Evolutionary conservation across 2,113 vertebrate species (phyloP).

Genomic region (Salvator merianae): DNA sequence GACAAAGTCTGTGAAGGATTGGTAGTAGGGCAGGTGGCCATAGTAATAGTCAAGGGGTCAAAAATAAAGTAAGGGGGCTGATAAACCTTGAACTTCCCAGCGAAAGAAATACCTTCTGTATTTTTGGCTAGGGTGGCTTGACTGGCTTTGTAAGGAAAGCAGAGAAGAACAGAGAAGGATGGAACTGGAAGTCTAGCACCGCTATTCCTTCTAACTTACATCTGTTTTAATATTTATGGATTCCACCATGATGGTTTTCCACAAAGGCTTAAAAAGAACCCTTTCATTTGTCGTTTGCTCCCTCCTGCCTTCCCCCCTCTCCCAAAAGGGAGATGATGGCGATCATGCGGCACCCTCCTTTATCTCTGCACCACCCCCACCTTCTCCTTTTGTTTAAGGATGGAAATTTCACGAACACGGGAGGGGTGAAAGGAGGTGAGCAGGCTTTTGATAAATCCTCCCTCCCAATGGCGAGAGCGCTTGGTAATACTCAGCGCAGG

Average conservation of each 20-base stretch:
- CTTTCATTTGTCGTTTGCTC: background rate
- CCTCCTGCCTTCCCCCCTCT: background rate
- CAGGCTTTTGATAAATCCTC: conserved; percentile 9
- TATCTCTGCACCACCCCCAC: background rate
- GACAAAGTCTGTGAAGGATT: background rate
- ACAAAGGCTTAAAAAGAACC: background rate
- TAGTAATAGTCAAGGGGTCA: background rate
- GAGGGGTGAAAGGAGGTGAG: background rate
- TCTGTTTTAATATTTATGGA: background rate
- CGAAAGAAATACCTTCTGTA: background rate
- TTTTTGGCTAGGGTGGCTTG: background rate
- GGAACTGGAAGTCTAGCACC: background rate
- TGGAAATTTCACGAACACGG: conserved; percentile 52
- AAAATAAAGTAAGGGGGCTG: background rate
- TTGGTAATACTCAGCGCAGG: background rate
- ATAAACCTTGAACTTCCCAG: background rate
- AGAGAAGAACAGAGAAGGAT: background rate
- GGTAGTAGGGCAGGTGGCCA: background rate
- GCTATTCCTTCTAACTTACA: background rate
- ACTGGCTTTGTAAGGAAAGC: background rate
- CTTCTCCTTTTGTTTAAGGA: conserved; percentile 56
- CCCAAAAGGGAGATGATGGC: too few relatives aligned
- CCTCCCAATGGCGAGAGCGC: background rate
- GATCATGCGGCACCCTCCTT: background rate
- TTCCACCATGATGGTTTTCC: background rate